Base-by-base conservation (phyloP, 2,113 vertebrate genomes). In the Empidonax traillii region DNA sequence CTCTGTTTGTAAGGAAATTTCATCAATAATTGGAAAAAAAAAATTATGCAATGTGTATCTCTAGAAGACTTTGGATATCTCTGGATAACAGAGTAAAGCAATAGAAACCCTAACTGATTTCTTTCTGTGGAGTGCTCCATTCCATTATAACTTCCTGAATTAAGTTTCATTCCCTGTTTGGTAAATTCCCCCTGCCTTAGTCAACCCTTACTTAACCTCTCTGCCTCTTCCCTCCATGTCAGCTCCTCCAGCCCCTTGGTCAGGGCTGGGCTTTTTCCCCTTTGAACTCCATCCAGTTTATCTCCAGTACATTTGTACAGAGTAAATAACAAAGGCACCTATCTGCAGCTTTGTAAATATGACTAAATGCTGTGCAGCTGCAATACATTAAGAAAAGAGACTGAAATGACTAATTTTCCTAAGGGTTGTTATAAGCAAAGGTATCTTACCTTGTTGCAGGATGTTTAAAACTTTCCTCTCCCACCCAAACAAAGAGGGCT, bases 391-490 rank as follows among this genome's bases (percentile, higher is more conserved):
- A 51, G 51, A 78, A 78, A 90, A 79, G 81, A 73, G n/a, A 13
- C 18, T 51, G 37, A 61, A 86, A 83, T 41, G 7, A 20, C 31
- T 67, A 52, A 58, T 80, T 78, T 83, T 89, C 35, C 30, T 33
- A 66, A 66, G 24, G 23, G 47, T 37, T 74, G 18, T 19, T 49
- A 11, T 33, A 75, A 65, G 30, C 33, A 87, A 28, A 21, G 22
- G 8, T 77, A 59, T 91, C 44, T 82, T 90, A 90, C 58, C 39
- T 65, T 90, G 51, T 20, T 51, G 69, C 69, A 88, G 49, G 58
- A 68, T 85, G 59, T 88, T 73, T 93, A 58, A 85, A 85, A 69
- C 11, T 68, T 85, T 58, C 53, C 39, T 86, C 22, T 78, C 61
- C 39, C 71, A 75, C 51, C 46, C 56, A 86, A 87, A 89, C 37